phyloP scores from a whole-genome alignment of 2,888 invertebrate species.

The Rhingia rostrata region DNA sequence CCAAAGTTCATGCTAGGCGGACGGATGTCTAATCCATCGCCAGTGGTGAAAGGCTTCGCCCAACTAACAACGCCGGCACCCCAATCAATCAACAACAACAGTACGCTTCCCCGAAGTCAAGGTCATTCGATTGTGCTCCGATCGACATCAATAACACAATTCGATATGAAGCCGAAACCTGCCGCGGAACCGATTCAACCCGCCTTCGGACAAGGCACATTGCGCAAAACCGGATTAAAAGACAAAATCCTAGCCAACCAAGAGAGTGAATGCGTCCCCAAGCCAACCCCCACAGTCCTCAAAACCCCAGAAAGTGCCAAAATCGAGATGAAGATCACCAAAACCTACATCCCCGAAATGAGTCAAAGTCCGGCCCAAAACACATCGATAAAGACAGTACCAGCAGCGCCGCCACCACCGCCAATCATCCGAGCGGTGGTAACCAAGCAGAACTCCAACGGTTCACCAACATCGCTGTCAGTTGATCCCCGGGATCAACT shows the following conservation, averaged over 20 bases:
- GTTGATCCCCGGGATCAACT: slow-evolving; percentile 87
- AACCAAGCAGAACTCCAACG: slow-evolving; percentile 72
- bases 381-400: slow-evolving; percentile 23
- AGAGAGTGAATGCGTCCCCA: slow-evolving; percentile 73
- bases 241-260: slow-evolving; percentile 81
- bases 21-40: slow-evolving; percentile 73
- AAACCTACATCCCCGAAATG: slow-evolving; percentile 52
- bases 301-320: slow-evolving; percentile 77
- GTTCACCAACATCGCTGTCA: slow-evolving; percentile 60
- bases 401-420: slow-evolving; percentile 52
- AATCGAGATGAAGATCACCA: slow-evolving; percentile 76
- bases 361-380: slow-evolving; percentile 19
- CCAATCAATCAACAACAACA: slow-evolving; percentile 35
- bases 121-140: slow-evolving; percentile 56
- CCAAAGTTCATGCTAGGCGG: slow-evolving; percentile 70
- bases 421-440: slow-evolving; percentile 74
- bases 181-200: slow-evolving; percentile 58
- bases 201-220: slow-evolving; percentile 83
- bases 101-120: slow-evolving; percentile 28
- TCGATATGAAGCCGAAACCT: slow-evolving; percentile 44
- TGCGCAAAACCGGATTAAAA: slow-evolving; percentile 83
- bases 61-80: slow-evolving; percentile 26
- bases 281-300: slow-evolving; percentile 27
- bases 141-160: slow-evolving; percentile 49
- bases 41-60: slow-evolving; percentile 82